A percentile compares a stretch with the other conserved stretches of the same genome.
Evolutionary conservation across 2,888 invertebrate species (phyloP).

Genomic region (Zaprionus obscuricornis): DNA sequence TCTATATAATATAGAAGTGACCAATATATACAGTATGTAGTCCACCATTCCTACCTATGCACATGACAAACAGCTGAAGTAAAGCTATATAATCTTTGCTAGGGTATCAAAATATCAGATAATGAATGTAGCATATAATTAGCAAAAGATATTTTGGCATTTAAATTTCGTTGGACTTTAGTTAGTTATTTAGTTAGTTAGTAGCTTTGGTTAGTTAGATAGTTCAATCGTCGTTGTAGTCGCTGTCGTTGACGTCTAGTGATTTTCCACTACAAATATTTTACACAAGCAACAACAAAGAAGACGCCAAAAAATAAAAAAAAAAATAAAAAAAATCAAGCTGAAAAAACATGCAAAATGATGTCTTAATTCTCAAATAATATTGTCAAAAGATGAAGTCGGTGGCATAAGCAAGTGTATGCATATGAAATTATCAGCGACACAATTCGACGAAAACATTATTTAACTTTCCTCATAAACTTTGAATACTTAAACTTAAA

Average conservation of each 20-base stretch:
- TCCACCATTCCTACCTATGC: too few relatives aligned
- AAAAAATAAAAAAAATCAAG: constrained; percentile 18
- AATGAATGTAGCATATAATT: constrained; percentile 39
- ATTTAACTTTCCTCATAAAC: constrained; percentile 46
- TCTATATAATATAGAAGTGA: too few relatives aligned
- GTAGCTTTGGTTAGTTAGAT: neutral
- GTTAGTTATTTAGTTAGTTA: neutral
- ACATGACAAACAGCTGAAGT: too few relatives aligned
- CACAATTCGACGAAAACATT: constrained; percentile 33
- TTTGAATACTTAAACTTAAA: constrained; percentile 15
- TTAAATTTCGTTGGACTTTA: neutral
- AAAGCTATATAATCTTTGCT: too few relatives aligned
- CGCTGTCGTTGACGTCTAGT: constrained; percentile 34
- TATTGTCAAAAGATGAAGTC: neutral
- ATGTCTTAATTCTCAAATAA: constrained; percentile 17
- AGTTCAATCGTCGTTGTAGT: too few relatives aligned
- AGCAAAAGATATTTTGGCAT: constrained; percentile 25
- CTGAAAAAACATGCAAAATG: constrained; percentile 20
- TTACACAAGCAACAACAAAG: neutral
- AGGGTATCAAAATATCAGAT: constrained; percentile 18
- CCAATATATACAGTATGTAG: too few relatives aligned
- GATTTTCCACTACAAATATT: constrained; percentile 54
- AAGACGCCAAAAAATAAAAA: constrained; percentile 38
- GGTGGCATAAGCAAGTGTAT: constrained; percentile 18
- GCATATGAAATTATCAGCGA: constrained; percentile 38